phyloP scores from a whole-genome alignment of 2,797 vertebrate species.

The Corythornis leucogaster region DNA sequence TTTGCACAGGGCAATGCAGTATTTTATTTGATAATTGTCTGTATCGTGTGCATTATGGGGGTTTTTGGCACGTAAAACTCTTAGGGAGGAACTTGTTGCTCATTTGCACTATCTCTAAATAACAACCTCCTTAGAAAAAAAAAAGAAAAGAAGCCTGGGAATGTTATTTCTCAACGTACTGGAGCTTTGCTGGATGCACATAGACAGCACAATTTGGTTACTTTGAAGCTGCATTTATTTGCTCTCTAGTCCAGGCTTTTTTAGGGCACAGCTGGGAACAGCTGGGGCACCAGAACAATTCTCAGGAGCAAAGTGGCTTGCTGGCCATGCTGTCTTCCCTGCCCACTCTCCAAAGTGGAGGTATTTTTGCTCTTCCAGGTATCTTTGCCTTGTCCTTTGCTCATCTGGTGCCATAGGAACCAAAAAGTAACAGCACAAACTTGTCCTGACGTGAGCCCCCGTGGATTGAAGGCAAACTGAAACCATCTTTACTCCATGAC shows the following conservation, averaged over 20 bases:
- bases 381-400: not conserved
- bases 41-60: not conserved
- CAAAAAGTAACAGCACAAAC: not conserved
- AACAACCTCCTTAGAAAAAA: not conserved
- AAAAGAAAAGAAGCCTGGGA: not conserved
- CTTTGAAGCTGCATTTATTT: not conserved
- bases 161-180: not conserved
- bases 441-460: not conserved
- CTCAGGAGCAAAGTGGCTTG: not conserved
- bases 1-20: not conserved
- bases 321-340: not conserved
- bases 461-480: not conserved
- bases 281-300: not conserved
- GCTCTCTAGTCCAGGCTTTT: not conserved
- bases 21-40: not conserved
- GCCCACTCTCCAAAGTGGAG: not conserved
- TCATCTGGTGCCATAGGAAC: not conserved
- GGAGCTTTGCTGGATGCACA: not conserved
- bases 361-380: not conserved
- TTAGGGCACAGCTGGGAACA: not conserved
- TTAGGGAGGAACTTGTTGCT: not conserved
- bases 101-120: not conserved
- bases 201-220: not conserved
- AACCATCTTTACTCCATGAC: not conserved
- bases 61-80: not conserved